Conservation (phyloP, 1,140 invertebrate genomes). For the Drosophila arawakana region DNA sequence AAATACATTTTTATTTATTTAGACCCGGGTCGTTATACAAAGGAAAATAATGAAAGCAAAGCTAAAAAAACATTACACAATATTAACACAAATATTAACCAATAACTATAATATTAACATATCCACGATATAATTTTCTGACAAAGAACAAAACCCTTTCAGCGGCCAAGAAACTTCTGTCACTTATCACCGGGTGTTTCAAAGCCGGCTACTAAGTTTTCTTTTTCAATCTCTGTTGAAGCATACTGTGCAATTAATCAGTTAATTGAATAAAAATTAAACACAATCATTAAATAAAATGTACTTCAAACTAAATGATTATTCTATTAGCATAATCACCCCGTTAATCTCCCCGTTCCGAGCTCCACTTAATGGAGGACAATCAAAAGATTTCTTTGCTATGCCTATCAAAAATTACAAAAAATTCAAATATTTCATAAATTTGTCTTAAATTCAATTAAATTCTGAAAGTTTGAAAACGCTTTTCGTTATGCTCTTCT, state of each 20-base stretch:
- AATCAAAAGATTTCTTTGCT: slow-evolving; percentile 1
- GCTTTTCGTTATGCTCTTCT: background rate
- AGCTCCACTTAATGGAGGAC: too few species aligned
- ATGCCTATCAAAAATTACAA: slow-evolving; percentile 6
- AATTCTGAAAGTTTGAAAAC: background rate
- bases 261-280: background rate
- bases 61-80: too few species aligned
- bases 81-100: too few species aligned
- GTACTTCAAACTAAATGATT: background rate
- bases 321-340: background rate
- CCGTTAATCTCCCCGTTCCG: background rate
- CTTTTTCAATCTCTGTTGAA: background rate
- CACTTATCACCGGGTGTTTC: background rate
- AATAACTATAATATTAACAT: too few species aligned
- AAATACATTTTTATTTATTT: too few species aligned
- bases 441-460: background rate
- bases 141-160: background rate
- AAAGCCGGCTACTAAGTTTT: background rate
- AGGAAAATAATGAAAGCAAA: too few species aligned
- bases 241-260: background rate
- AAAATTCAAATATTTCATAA: background rate
- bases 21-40: too few species aligned
- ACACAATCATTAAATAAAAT: background rate
- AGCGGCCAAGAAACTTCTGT: too few species aligned
- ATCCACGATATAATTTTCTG: too few species aligned